These are phyloP conservation scores for Idaea aversata DNA, from an alignment of 2,888 invertebrate species.

Conservation along the genomic window DNA sequence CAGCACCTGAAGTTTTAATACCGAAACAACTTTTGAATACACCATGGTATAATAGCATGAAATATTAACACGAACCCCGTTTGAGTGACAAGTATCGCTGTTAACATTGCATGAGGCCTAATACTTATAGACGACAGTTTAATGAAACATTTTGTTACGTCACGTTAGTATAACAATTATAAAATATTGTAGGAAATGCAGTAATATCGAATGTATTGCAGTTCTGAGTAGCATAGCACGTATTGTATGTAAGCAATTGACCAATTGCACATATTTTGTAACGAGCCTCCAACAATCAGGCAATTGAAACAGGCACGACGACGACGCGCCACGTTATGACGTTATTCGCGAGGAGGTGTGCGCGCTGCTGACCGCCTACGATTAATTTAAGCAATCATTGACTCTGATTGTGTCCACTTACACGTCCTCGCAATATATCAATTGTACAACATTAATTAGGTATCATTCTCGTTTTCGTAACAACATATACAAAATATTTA, in stretches of 20 bases:
- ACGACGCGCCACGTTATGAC: slow-evolving; percentile 32
- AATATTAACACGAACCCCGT: neutral
- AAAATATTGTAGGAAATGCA: neutral
- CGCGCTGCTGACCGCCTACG: slow-evolving; percentile 47
- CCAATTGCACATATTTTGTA: slow-evolving; percentile 13
- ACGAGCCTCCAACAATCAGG: slow-evolving; percentile 19
- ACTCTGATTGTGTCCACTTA: slow-evolving; percentile 64
- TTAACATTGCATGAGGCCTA: neutral
- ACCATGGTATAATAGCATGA: neutral
- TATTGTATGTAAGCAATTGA: slow-evolving; percentile 9
- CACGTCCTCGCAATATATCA: slow-evolving; percentile 39
- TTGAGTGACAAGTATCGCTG: neutral
- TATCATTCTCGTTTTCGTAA: slow-evolving; percentile 20
- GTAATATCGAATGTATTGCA: neutral
- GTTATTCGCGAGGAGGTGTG: slow-evolving; percentile 57
- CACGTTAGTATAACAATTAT: neutral
- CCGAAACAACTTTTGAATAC: neutral
- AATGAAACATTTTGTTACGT: neutral
- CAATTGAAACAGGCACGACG: slow-evolving; percentile 17
- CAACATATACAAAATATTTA: slow-evolving; percentile 2
- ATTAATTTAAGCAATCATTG: slow-evolving; percentile 70
- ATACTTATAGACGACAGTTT: neutral
- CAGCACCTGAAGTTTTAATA: slow-evolving; percentile 82
- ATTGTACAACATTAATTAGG: slow-evolving; percentile 25
- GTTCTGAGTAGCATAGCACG: slow-evolving; percentile 9